These are phyloP conservation scores for Pseudomyrmex sp. DNA, from an alignment of 1,140 invertebrate genomes.

Conservation along the genomic window DNA sequence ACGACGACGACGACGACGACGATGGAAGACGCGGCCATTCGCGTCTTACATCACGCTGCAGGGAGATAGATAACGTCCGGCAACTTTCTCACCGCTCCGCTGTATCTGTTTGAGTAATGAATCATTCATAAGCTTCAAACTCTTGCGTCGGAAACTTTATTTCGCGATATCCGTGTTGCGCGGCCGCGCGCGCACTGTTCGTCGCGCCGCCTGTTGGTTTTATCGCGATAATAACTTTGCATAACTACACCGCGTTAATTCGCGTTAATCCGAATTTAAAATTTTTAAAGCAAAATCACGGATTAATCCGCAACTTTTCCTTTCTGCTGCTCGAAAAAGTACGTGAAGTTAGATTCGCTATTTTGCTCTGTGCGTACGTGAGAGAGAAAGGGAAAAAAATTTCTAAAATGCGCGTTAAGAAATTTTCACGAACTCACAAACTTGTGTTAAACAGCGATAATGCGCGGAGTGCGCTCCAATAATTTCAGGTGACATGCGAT, in stretches of 20 bases:
- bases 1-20: no score
- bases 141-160: slow-evolving; percentile 61
- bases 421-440: slow-evolving; percentile 9
- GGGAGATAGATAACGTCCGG: slow-evolving; percentile 44
- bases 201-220: slow-evolving; percentile 48
- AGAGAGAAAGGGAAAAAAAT: not conserved
- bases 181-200: slow-evolving; percentile 23
- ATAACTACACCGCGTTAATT: slow-evolving; percentile 56
- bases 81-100: slow-evolving; percentile 49
- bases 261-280: slow-evolving; percentile 60
- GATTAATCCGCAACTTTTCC: slow-evolving; percentile 46
- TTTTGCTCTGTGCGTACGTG: not conserved
- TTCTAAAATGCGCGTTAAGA: slow-evolving; percentile 44
- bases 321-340: slow-evolving; percentile 37
- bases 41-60: slow-evolving; percentile 24
- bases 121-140: slow-evolving; percentile 59
- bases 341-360: slow-evolving; percentile 24
- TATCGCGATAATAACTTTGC: slow-evolving; percentile 56
- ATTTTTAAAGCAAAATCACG: slow-evolving; percentile 40
- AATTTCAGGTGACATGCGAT: slow-evolving; percentile 3
- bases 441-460: not conserved
- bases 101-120: slow-evolving; percentile 57
- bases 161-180: slow-evolving; percentile 50
- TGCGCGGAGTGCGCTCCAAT: not conserved
- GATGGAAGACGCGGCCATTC: not conserved